Evolutionary conservation across 2,113 vertebrate species (phyloP).

Genomic region (Tetrao urogallus): DNA sequence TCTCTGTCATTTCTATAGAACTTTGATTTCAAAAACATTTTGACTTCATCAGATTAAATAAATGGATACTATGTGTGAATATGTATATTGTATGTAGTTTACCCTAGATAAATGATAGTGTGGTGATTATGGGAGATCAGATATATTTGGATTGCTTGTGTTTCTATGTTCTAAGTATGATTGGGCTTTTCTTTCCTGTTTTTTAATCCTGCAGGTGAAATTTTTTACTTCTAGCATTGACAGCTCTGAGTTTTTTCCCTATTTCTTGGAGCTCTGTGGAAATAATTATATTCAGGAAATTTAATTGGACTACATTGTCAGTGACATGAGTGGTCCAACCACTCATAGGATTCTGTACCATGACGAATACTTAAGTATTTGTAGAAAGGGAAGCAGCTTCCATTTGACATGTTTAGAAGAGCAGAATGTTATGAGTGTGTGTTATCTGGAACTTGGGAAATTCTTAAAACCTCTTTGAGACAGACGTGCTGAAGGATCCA

Average conservation of each 20-base stretch:
- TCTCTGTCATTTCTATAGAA: background rate
- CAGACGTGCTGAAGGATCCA: background rate
- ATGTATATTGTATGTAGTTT: background rate
- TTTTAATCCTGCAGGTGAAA: background rate
- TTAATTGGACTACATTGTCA: background rate
- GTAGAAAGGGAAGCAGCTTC: background rate
- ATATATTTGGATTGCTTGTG: background rate
- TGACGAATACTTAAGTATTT: background rate
- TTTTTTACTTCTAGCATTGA: background rate
- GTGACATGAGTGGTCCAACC: background rate
- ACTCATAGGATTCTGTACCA: background rate
- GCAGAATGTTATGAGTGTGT: background rate
- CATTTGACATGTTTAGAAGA: background rate
- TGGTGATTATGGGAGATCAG: background rate
- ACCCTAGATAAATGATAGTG: background rate
- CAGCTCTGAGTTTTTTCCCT: background rate
- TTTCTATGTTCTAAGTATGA: background rate
- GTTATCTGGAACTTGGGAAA: background rate
- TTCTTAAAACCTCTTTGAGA: background rate
- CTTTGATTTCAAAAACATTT: background rate
- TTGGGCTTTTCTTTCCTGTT: background rate
- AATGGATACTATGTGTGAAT: background rate
- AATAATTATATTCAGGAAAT: background rate
- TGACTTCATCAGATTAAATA: background rate
- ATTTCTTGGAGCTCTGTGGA: background rate